Evolutionary conservation across 2,113 vertebrate species (phyloP).

Genomic region (Tursiops truncatus): DNA sequence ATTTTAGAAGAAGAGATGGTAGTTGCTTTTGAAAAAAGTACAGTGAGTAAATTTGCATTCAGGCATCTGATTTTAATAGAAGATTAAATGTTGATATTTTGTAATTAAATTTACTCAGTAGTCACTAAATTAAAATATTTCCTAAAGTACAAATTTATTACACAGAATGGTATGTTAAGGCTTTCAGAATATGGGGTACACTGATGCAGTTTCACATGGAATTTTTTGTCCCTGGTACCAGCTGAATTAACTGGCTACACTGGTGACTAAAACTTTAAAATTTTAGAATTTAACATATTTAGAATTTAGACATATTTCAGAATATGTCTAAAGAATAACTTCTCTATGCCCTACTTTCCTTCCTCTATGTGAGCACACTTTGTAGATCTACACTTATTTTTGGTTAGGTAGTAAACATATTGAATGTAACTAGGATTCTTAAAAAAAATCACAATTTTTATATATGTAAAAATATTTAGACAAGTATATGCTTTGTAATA

Average conservation of each 20-base stretch:
- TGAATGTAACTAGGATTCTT: not conserved
- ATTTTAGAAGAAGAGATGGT: conserved; percentile 25
- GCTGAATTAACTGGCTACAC: not conserved
- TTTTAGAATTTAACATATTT: not conserved
- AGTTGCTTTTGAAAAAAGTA: not conserved
- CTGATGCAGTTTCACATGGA: not conserved
- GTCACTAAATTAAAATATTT: not conserved
- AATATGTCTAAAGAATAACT: not conserved
- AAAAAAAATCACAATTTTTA: not conserved
- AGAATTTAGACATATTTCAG: not conserved
- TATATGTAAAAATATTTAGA: not conserved
- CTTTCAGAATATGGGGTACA: not conserved
- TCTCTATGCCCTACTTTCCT: not conserved
- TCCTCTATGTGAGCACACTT: not conserved
- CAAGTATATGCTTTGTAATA: not conserved
- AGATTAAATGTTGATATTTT: not conserved
- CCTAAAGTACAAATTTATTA: not conserved
- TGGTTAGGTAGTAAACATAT: not conserved
- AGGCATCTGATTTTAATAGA: not conserved
- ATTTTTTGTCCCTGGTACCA: not conserved
- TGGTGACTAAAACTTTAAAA: not conserved
- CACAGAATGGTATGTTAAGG: not conserved
- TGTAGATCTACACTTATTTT: not conserved
- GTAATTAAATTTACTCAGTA: not conserved
- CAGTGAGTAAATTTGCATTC: not conserved